Percentiles rank a stretch among this genome's conserved stretches.
These are phyloP conservation scores for Mythimna vitellina DNA, from an alignment of 2,888 invertebrate species.

Conservation along the genomic window DNA sequence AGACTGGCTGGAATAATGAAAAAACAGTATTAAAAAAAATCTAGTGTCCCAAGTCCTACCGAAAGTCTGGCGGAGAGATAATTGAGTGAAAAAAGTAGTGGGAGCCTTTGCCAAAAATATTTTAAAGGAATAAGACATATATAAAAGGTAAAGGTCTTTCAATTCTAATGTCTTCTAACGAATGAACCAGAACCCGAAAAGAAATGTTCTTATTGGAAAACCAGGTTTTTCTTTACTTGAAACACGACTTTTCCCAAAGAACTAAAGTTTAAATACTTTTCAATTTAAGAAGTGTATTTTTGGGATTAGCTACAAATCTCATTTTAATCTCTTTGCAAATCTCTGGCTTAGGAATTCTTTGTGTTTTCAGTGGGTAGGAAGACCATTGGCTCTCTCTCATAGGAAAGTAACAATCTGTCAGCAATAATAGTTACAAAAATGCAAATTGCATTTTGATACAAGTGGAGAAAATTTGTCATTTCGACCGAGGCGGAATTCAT, in stretches of 20 bases:
- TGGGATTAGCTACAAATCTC: conserved; percentile 4
- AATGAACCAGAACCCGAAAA: background rate
- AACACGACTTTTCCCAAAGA: background rate
- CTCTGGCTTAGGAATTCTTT: background rate
- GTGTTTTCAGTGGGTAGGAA: background rate
- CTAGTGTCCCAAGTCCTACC: background rate
- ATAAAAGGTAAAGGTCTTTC: too few species aligned
- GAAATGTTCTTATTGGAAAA: background rate
- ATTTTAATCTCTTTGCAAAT: conserved; percentile 2
- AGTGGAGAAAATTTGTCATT: too few species aligned
- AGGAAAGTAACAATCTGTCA: background rate
- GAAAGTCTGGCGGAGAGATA: background rate
- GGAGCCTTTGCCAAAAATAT: background rate
- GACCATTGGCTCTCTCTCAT: background rate
- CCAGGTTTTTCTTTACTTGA: background rate
- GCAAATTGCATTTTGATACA: too few species aligned
- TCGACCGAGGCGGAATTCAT: too few species aligned
- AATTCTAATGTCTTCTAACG: background rate
- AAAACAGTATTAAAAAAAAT: background rate
- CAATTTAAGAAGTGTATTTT: conserved; percentile 5
- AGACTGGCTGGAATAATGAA: conserved; percentile 90
- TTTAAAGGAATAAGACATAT: background rate
- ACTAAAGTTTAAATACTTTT: background rate
- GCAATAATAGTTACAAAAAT: background rate
- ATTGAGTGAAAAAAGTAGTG: background rate